phyloP scores from a whole-genome alignment of 2,113 vertebrate genomes.

The Heterochromis multidens region DNA sequence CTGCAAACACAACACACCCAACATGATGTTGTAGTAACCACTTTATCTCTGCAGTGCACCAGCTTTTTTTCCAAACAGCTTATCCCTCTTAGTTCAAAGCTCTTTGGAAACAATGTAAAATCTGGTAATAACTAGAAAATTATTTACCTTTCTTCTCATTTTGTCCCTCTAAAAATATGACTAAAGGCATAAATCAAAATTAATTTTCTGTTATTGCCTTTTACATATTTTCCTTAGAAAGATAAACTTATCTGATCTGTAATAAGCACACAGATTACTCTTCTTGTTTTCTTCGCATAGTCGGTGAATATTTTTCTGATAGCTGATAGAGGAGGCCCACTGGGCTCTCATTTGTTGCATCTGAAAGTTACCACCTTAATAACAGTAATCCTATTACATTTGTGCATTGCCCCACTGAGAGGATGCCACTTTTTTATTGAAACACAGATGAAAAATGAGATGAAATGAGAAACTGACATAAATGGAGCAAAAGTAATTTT shows the following conservation, averaged over 20 bases:
- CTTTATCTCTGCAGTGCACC: slow-evolving; percentile 30
- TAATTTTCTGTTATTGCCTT: not conserved
- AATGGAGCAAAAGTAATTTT: not conserved
- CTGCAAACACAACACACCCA: not conserved
- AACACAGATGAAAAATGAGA: not conserved
- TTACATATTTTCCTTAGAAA: not conserved
- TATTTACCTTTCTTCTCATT: not conserved
- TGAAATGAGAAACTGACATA: not conserved
- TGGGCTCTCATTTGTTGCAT: slow-evolving; percentile 7
- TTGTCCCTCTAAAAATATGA: not conserved
- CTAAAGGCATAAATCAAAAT: not conserved
- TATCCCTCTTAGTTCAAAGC: slow-evolving; percentile 20
- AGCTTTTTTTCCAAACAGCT: not conserved
- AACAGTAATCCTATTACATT: slow-evolving; percentile 32
- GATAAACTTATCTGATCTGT: not conserved
- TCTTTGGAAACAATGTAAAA: not conserved
- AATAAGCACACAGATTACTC: not conserved
- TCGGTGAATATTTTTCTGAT: not conserved
- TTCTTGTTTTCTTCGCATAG: not conserved
- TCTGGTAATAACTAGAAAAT: not conserved
- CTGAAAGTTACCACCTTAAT: slow-evolving; percentile 39
- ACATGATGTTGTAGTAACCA: not conserved
- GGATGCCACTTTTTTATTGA: slow-evolving; percentile 13
- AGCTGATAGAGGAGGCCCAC: not conserved
- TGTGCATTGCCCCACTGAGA: slow-evolving; percentile 2